phyloP scores from a whole-genome alignment of 2,797 vertebrate genomes.

The Hippocampus kuda region DNA sequence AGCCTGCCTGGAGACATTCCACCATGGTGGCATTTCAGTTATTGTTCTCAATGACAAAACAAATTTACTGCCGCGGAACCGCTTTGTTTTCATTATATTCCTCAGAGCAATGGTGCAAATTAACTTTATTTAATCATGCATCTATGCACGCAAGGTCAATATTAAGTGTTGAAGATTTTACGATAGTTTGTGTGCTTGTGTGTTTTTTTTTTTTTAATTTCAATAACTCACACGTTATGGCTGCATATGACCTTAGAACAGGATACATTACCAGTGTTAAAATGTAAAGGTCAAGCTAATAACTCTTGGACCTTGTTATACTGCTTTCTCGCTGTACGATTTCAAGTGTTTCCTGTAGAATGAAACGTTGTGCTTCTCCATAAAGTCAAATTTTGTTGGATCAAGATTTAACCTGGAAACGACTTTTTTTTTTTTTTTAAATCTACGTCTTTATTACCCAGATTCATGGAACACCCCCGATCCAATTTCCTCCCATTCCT shows the following conservation, averaged over 20 bases:
- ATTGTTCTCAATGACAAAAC: conserved; percentile 57
- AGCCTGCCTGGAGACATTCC: conserved; percentile 45
- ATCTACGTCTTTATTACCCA: background rate
- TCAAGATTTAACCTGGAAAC: background rate
- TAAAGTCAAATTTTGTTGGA: background rate
- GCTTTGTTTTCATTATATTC: conserved; percentile 11
- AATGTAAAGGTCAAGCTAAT: conserved; percentile 2
- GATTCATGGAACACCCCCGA: background rate
- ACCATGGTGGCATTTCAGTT: conserved; percentile 49
- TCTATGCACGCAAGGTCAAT: background rate
- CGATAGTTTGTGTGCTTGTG: too few relatives aligned
- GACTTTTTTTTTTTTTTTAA: background rate
- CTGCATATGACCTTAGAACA: background rate
- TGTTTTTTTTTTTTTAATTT: too few relatives aligned
- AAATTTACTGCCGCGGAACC: conserved; percentile 38
- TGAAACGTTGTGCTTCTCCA: background rate
- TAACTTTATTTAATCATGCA: background rate
- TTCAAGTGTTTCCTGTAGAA: background rate
- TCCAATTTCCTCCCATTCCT: background rate
- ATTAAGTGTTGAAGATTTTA: background rate
- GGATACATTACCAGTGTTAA: background rate
- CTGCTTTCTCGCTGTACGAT: background rate
- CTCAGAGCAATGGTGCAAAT: conserved; percentile 8
- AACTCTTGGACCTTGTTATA: background rate
- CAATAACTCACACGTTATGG: too few relatives aligned